A percentile compares a stretch with the other conserved stretches of the same genome.
These are phyloP conservation scores for Odontophorus gujanensis DNA, from an alignment of 2,113 vertebrate species.

Conservation along the genomic window DNA sequence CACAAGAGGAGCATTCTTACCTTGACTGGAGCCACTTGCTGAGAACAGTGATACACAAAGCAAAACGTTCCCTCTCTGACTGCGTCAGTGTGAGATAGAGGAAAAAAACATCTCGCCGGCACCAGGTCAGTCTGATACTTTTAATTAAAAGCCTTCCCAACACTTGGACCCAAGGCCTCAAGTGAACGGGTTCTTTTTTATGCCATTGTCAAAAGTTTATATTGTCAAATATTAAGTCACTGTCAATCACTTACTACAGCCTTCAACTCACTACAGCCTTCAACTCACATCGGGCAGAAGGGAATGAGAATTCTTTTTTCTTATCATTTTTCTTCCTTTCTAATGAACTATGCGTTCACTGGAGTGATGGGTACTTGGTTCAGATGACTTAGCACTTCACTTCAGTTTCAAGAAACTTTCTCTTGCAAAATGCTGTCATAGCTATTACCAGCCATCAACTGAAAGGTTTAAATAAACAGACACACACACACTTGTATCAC, in stretches of 20 bases:
- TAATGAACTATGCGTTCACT: not conserved
- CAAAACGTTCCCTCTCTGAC: not conserved
- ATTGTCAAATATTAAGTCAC: not conserved
- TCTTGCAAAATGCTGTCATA: not conserved
- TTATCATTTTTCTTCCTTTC: not conserved
- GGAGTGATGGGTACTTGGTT: not conserved
- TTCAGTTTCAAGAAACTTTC: not conserved
- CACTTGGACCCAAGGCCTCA: not conserved
- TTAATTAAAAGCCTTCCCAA: slow-evolving; percentile 19
- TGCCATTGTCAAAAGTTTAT: not conserved
- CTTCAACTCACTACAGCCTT: not conserved
- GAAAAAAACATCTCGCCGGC: not conserved
- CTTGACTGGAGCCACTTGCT: not conserved
- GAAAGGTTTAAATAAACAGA: not conserved
- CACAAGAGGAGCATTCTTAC: not conserved
- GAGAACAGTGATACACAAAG: not conserved
- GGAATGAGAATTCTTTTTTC: not conserved
- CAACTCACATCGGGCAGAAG: not conserved
- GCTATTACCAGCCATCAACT: not conserved
- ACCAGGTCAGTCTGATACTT: slow-evolving; percentile 7
- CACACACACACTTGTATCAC: not conserved
- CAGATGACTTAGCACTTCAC: not conserved
- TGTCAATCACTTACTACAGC: not conserved
- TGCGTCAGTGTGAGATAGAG: not conserved
- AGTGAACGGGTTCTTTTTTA: not conserved